These are phyloP conservation scores for Eugnorisma glareosa DNA, from an alignment of 2,888 invertebrate genomes.

Conservation along the genomic window DNA sequence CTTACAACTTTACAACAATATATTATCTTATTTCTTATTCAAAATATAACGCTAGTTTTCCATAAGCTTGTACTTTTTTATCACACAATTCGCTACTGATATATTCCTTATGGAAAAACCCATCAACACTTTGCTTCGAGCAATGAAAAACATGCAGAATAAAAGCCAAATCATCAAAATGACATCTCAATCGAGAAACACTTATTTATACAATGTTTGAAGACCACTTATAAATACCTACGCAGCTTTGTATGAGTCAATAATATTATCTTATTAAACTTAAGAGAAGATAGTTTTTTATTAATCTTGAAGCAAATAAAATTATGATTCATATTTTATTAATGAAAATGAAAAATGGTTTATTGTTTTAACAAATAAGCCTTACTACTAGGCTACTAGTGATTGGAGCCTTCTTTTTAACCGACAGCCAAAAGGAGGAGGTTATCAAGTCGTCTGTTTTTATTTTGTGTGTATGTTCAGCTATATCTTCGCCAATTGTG, in stretches of 20 bases:
- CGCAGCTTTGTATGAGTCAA: neutral
- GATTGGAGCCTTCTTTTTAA: too few species aligned
- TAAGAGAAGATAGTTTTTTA: neutral
- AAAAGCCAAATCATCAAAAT: neutral
- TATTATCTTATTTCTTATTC: too few species aligned
- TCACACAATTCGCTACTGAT: neutral
- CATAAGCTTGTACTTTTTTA: neutral
- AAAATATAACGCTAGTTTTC: neutral
- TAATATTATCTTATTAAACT: slow-evolving; percentile 9
- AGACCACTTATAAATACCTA: slow-evolving; percentile 14
- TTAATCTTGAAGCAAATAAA: neutral
- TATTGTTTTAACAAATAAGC: too few species aligned
- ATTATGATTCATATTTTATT: neutral
- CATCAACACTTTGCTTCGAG: neutral
- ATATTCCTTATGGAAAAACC: neutral
- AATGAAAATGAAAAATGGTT: too few species aligned
- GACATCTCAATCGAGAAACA: slow-evolving; percentile 31
- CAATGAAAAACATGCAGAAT: slow-evolving; percentile 13
- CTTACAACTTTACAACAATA: neutral
- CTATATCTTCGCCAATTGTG: too few species aligned
- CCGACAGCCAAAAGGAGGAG: too few species aligned
- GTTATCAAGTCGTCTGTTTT: too few species aligned
- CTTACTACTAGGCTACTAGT: too few species aligned
- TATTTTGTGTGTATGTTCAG: too few species aligned
- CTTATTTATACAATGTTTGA: slow-evolving; percentile 21